Evolutionary conservation across 2,113 vertebrate species (phyloP).

Genomic region (Lycaon pictus): DNA sequence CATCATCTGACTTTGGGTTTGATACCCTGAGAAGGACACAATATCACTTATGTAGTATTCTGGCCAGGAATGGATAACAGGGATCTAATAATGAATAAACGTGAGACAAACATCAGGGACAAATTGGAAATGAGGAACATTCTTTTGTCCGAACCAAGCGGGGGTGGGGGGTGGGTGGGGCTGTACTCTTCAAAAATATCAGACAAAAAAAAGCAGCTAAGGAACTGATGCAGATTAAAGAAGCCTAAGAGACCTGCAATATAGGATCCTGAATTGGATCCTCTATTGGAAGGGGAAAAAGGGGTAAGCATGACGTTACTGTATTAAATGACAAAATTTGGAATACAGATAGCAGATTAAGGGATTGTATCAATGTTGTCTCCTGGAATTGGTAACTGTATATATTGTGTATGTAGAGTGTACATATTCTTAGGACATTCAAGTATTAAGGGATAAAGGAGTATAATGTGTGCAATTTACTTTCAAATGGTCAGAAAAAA

Average conservation of each 20-base stretch:
- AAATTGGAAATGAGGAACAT: neutral
- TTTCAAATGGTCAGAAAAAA: neutral
- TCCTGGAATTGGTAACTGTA: neutral
- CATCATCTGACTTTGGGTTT: neutral
- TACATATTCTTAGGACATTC: neutral
- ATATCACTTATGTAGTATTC: neutral
- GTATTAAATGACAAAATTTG: neutral
- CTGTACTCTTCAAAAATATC: neutral
- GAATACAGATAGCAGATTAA: neutral
- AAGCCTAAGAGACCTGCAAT: neutral
- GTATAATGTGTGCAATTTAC: neutral
- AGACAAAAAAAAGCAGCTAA: neutral
- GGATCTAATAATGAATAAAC: neutral
- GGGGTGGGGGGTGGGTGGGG: too few relatives aligned
- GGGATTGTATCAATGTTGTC: neutral
- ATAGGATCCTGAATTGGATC: neutral
- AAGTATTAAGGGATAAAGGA: neutral
- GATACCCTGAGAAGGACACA: neutral
- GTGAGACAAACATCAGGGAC: conserved; percentile 1
- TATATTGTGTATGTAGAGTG: neutral
- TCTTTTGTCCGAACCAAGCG: neutral
- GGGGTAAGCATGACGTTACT: neutral
- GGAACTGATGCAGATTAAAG: neutral
- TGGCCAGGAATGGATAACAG: neutral
- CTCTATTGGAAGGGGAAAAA: neutral